Conservation (phyloP, 2,888 invertebrate genomes). For the Dolomedes plantarius region DNA sequence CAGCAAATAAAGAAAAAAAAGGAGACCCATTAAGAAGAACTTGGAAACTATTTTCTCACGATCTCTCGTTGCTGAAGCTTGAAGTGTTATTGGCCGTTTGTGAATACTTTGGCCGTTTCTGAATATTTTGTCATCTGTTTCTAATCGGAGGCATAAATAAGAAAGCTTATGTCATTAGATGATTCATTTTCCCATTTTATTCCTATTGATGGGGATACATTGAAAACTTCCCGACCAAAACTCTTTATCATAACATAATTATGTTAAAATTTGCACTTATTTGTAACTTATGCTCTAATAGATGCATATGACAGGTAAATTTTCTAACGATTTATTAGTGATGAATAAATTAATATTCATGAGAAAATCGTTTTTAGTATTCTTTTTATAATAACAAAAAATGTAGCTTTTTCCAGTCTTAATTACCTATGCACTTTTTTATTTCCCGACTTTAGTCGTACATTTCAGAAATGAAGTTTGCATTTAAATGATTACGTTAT, state of each 20-base stretch:
- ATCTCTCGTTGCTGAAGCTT: constrained; percentile 40
- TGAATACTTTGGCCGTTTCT: constrained; percentile 61
- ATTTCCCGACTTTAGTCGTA: too few species aligned
- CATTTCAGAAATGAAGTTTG: too few species aligned
- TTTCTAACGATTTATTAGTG: too few species aligned
- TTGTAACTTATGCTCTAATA: not conserved
- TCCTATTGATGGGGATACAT: constrained; percentile 33
- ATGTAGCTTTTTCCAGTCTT: too few species aligned
- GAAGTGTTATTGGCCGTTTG: constrained; percentile 68
- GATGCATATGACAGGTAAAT: not conserved
- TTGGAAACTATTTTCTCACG: constrained; percentile 63
- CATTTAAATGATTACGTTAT: too few species aligned
- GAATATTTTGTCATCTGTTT: constrained; percentile 71
- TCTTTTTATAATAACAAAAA: too few species aligned
- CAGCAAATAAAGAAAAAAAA: constrained; percentile 31
- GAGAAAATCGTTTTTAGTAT: too few species aligned
- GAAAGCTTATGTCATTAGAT: constrained; percentile 57
- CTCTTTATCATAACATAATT: constrained; percentile 41
- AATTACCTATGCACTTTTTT: too few species aligned
- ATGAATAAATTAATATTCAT: too few species aligned
- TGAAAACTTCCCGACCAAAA: constrained; percentile 31
- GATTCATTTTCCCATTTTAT: constrained; percentile 43
- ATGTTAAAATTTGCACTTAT: constrained; percentile 34
- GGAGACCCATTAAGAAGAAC: constrained; percentile 53
- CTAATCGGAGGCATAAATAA: constrained; percentile 68